These are phyloP conservation scores for Myathropa florea DNA, from an alignment of 2,888 invertebrate genomes.

Conservation along the genomic window DNA sequence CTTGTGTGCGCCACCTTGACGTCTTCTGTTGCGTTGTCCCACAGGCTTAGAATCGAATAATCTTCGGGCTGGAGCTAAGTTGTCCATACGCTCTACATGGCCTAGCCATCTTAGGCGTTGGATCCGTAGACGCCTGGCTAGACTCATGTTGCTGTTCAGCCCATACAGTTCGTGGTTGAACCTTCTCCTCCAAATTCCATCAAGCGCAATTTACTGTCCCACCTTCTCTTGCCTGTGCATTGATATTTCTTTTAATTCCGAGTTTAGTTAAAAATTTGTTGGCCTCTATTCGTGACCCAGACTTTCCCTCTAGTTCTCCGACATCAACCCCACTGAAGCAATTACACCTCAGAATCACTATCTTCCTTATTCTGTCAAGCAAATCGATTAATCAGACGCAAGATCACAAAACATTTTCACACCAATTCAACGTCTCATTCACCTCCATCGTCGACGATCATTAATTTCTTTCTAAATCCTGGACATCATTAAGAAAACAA, in stretches of 20 bases:
- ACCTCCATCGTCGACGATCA: slow-evolving; percentile 45
- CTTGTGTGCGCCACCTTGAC: too few relatives aligned
- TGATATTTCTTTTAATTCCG: background rate
- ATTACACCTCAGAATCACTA: background rate
- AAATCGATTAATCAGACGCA: slow-evolving; percentile 64
- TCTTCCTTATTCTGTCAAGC: background rate
- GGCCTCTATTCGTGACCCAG: background rate
- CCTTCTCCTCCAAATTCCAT: too few relatives aligned
- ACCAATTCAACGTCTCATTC: slow-evolving; percentile 62
- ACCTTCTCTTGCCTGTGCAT: background rate
- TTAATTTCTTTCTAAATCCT: slow-evolving; percentile 63
- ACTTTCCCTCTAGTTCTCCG: background rate
- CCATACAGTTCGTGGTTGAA: too few relatives aligned
- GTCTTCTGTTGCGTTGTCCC: too few relatives aligned
- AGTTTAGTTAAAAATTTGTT: background rate
- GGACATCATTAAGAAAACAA: slow-evolving; percentile 65
- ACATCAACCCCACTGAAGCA: background rate
- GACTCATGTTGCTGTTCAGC: too few relatives aligned
- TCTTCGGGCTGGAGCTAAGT: too few relatives aligned
- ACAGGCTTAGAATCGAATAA: too few relatives aligned
- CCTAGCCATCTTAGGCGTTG: too few relatives aligned
- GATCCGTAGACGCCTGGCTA: too few relatives aligned
- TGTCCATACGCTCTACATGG: too few relatives aligned
- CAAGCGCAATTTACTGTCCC: background rate
- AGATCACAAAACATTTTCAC: slow-evolving; percentile 69